These are phyloP conservation scores for Mellivora capensis DNA, from an alignment of 2,113 vertebrate species.

Conservation along the genomic window DNA sequence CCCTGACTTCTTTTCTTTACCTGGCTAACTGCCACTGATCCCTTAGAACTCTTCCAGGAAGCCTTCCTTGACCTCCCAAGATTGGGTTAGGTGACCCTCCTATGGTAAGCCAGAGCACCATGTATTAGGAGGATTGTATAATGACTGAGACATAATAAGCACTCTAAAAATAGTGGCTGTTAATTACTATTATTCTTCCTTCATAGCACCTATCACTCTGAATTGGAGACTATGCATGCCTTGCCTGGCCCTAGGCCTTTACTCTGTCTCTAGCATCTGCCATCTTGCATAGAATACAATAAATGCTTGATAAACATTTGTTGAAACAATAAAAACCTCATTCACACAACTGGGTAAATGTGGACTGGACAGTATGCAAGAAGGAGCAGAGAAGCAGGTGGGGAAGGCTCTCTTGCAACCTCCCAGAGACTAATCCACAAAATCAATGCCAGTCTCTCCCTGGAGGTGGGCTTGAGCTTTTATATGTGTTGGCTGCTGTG, in stretches of 20 bases:
- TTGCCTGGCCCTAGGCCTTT: background rate
- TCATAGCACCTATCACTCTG: background rate
- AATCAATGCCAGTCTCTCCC: background rate
- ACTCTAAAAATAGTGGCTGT: background rate
- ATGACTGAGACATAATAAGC: background rate
- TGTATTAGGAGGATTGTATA: background rate
- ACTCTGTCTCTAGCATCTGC: background rate
- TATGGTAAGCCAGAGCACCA: background rate
- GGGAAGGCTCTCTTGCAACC: background rate
- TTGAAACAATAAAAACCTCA: background rate
- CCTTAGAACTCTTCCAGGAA: background rate
- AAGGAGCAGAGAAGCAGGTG: background rate
- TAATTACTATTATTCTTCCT: background rate
- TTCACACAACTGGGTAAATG: conserved; percentile 8
- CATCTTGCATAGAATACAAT: background rate
- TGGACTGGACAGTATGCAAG: background rate
- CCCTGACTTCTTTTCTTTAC: background rate
- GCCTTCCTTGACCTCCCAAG: background rate
- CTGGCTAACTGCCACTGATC: background rate
- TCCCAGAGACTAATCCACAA: background rate
- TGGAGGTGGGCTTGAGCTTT: background rate
- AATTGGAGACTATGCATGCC: background rate
- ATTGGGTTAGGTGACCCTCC: background rate
- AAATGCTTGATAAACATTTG: conserved; percentile 8
- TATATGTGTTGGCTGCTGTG: accelerated